A percentile compares a stretch with the other conserved stretches of the same genome.
Conservation (phyloP, 2,113 vertebrate species). For the Heterotis niloticus region DNA sequence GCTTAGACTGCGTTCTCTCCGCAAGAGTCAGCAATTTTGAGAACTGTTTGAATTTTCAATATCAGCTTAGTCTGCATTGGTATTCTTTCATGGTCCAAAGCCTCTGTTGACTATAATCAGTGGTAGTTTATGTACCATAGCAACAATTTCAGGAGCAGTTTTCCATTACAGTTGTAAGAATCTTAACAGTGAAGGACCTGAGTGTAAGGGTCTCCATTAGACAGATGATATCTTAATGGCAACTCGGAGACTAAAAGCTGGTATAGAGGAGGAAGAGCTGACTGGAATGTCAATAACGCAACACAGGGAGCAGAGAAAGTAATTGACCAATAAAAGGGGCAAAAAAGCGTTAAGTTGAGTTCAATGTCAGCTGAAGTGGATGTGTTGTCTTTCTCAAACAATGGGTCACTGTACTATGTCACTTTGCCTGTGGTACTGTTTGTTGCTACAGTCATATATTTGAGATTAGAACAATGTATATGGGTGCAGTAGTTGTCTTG, state of each 20-base stretch:
- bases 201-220: background rate
- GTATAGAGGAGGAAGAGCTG: background rate
- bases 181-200: background rate
- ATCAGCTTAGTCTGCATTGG: background rate
- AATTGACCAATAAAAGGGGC: background rate
- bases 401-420: slow-evolving; percentile 10
- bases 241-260: background rate
- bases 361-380: background rate
- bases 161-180: background rate
- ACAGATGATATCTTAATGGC: slow-evolving; percentile 8
- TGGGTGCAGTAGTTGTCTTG: background rate
- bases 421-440: slow-evolving; percentile 21
- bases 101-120: background rate
- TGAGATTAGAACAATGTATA: background rate
- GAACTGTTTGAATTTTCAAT: background rate
- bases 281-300: background rate
- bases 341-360: slow-evolving; percentile 13
- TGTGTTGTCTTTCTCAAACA: slow-evolving; percentile 14
- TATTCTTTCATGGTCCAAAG: background rate
- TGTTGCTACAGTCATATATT: slow-evolving; percentile 7
- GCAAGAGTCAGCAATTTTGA: background rate
- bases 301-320: background rate
- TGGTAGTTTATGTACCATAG: background rate
- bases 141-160: background rate
- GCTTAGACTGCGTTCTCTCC: background rate